Evolutionary conservation across 2,113 vertebrate species (phyloP).

Genomic region (Ceuthmochares aereus): DNA sequence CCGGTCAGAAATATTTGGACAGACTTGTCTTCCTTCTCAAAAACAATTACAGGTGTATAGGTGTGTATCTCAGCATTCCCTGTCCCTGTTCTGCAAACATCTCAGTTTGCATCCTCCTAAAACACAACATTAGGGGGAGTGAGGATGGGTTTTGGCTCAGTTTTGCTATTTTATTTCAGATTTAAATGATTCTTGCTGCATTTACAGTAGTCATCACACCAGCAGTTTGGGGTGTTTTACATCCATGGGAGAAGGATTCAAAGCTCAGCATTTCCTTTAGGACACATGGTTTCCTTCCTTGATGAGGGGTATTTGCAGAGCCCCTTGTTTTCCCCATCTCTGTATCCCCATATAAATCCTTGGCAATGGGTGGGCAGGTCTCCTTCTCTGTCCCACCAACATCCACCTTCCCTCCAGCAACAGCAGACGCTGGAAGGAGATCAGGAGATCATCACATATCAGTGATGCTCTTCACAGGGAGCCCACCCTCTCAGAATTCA

Average conservation of each 20-base stretch:
- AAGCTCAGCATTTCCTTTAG: background rate
- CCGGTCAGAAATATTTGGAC: background rate
- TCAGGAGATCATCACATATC: background rate
- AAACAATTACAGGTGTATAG: rapidly evolving
- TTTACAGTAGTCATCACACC: background rate
- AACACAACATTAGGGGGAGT: rapidly evolving
- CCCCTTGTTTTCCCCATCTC: background rate
- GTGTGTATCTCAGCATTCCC: rapidly evolving
- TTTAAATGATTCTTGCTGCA: background rate
- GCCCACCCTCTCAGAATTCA: background rate
- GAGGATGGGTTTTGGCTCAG: rapidly evolving
- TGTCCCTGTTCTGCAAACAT: background rate
- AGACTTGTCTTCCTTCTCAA: background rate
- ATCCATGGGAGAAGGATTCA: background rate
- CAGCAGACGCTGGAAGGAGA: background rate
- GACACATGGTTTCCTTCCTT: background rate
- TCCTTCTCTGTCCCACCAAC: background rate
- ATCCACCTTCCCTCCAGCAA: background rate
- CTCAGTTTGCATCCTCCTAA: background rate
- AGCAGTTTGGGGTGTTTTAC: background rate
- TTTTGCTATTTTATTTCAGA: background rate
- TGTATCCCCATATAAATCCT: background rate
- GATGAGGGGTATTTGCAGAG: background rate
- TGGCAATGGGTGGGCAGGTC: background rate
- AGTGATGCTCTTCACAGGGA: background rate